phyloP scores from a whole-genome alignment of 2,113 vertebrate species.

The Nannobrachium achirus region DNA sequence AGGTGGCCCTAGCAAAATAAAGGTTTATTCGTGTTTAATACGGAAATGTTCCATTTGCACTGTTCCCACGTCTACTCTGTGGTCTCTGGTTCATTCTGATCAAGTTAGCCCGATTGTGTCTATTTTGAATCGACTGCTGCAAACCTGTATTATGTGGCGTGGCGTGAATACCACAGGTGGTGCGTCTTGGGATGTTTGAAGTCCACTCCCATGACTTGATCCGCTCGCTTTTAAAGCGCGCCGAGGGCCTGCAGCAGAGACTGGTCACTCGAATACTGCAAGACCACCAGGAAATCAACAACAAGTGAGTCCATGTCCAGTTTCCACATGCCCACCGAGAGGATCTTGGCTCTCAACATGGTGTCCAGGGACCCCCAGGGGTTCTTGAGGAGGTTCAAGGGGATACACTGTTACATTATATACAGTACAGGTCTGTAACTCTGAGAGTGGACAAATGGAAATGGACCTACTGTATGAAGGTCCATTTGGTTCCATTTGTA shows the following conservation, averaged over 20 bases:
- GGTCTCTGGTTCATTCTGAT: not conserved
- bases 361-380: too few species aligned
- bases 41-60: too few species aligned
- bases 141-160: not conserved
- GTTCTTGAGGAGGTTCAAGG: too few species aligned
- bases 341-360: too few species aligned
- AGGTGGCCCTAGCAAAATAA: too few species aligned
- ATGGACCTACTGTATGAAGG: too few species aligned
- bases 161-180: constrained; percentile 64
- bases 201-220: constrained; percentile 85
- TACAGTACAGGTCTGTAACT: too few species aligned
- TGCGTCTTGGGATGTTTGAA: constrained; percentile 89
- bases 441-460: too few species aligned
- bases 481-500: too few species aligned
- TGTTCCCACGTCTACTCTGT: too few species aligned
- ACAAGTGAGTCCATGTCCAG: constrained; percentile 50
- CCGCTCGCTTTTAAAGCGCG: constrained; percentile 78
- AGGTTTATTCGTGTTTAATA: too few species aligned
- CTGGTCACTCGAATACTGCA: constrained; percentile 79
- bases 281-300: constrained; percentile 81
- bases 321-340: not conserved
- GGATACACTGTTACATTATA: too few species aligned
- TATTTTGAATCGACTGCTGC: not conserved
- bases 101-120: not conserved
- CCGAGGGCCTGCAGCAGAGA: constrained; percentile 78